Evolutionary conservation across 2,113 vertebrate species (phyloP), one percentile per base, ranked within the genome.

Genomic region (Scortum barcoo): DNA sequence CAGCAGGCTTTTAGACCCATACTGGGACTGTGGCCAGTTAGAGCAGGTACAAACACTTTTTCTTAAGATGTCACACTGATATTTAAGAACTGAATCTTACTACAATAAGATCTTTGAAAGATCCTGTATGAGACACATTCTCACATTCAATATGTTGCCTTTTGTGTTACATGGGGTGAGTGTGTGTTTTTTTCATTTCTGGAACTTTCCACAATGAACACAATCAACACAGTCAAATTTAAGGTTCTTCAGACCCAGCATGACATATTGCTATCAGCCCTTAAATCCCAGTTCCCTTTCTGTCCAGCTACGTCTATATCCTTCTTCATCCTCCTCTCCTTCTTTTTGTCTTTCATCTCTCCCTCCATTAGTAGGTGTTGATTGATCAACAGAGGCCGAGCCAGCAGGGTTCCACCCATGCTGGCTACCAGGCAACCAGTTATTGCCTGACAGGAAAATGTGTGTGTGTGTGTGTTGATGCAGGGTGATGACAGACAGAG

Each of bases 321-420:
- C 62, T 57, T 83, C 63, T 69, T 38, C 24, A 20, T 86, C 44
- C 42, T 63, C n/a, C 14, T 65, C 33, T 77, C 54, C 19, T n/a
- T 12, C 61, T 72, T 30, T 51, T 28, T n/a, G 80, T 53, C 81
- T 88, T 88, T 86, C 86, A 89, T 91, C 82, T 88, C 80, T 71
- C 48, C 50, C 46, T 78, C 78, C 53, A 88, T 88, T 87, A 87
- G 84, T 42, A 84, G 76, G 81, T 91, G 90, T 78, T 87, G 83
- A 92, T 85, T 89, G 89, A 93, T 92, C 84, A 91, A 83, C 80
- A 80, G 77, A 83, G 82, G 61, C 72, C 42, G 9, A 54, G 33
- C 67, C 73, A 81, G 88, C 87, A 81, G 81, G 89, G 78, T 53
- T 88, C 66, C 66, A 22, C 69, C 20, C 78, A 63, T 74, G 86